A percentile compares a stretch with the other conserved stretches of the same genome.
Conservation (phyloP, 1,140 invertebrate genomes). For the Asobara japonica region DNA sequence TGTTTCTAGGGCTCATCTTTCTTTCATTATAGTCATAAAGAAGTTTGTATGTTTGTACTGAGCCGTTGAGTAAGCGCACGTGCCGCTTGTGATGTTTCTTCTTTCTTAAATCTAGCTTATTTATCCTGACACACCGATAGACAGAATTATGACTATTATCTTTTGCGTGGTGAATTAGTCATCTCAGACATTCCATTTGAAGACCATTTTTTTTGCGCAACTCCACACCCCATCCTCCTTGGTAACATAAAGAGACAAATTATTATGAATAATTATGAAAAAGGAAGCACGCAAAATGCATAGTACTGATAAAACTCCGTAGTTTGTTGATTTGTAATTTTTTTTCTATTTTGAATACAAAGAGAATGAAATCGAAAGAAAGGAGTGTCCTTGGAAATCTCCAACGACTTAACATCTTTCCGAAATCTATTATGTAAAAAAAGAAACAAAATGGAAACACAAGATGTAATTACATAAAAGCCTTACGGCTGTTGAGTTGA, state of each 20-base stretch:
- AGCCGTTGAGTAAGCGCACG: not conserved
- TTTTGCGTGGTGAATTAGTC: not conserved
- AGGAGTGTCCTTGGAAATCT: conserved; percentile 2
- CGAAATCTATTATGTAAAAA: not conserved
- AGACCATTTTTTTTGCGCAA: not conserved
- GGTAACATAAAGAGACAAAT: conserved; percentile 5
- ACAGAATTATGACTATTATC: conserved; percentile 13
- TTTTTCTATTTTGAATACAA: conserved; percentile 3
- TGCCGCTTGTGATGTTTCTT: conserved; percentile 10
- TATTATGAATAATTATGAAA: not conserved
- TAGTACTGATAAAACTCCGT: not conserved
- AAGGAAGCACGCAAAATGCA: not conserved
- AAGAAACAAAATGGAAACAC: not conserved
- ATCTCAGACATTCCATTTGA: conserved; percentile 1
- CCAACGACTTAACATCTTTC: not conserved
- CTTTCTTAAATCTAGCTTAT: not conserved
- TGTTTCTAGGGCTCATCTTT: conserved; percentile 23
- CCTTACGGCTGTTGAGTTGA: conserved; percentile 6
- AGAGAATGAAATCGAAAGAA: not conserved
- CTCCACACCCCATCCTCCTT: not conserved
- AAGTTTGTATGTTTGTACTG: conserved; percentile 28
- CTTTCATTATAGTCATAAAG: conserved; percentile 30
- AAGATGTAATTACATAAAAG: conserved; percentile 25
- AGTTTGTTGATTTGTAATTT: not conserved
- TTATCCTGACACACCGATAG: not conserved